Conservation (phyloP, 2,888 invertebrate genomes). For the Cataglyphis rosenhaueri region DNA sequence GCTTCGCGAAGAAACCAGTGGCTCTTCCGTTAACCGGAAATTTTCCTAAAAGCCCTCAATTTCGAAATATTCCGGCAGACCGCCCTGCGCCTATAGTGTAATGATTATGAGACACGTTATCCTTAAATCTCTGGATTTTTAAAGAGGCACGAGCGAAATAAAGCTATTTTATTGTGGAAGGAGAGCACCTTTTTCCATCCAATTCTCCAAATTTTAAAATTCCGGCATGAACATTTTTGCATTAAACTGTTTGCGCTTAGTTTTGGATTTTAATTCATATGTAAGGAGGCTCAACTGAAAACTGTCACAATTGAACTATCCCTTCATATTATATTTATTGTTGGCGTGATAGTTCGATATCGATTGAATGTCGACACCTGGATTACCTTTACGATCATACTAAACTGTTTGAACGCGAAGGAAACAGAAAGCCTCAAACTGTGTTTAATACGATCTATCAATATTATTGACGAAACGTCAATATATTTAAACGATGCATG, state of each 20-base stretch:
- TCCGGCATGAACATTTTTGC: background rate
- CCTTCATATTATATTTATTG: background rate
- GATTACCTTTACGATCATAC: slow-evolving; percentile 26
- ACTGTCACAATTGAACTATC: background rate
- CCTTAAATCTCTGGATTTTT: slow-evolving; percentile 14
- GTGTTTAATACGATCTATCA: slow-evolving; percentile 41
- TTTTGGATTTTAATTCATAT: background rate
- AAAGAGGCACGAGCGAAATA: slow-evolving; percentile 1
- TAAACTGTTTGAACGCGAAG: slow-evolving; percentile 39
- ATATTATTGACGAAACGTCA: slow-evolving; percentile 48
- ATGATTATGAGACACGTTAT: slow-evolving; percentile 40
- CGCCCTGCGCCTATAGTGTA: background rate
- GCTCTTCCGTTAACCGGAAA: slow-evolving; percentile 49
- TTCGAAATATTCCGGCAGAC: slow-evolving; percentile 40
- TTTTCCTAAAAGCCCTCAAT: slow-evolving; percentile 44
- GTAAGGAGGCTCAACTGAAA: background rate
- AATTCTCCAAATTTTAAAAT: background rate
- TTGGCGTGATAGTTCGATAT: slow-evolving; percentile 1
- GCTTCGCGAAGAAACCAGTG: slow-evolving; percentile 7
- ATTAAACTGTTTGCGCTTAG: background rate
- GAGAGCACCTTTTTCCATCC: background rate
- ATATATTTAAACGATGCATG: background rate
- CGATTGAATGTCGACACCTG: background rate
- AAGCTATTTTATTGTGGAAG: background rate
- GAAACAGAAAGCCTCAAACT: slow-evolving; percentile 33